A percentile compares a stretch with the other conserved stretches of the same genome.
These are phyloP conservation scores for Boulengeromyrus knoepffleri DNA, from an alignment of 2,113 vertebrate genomes.

Conservation along the genomic window DNA sequence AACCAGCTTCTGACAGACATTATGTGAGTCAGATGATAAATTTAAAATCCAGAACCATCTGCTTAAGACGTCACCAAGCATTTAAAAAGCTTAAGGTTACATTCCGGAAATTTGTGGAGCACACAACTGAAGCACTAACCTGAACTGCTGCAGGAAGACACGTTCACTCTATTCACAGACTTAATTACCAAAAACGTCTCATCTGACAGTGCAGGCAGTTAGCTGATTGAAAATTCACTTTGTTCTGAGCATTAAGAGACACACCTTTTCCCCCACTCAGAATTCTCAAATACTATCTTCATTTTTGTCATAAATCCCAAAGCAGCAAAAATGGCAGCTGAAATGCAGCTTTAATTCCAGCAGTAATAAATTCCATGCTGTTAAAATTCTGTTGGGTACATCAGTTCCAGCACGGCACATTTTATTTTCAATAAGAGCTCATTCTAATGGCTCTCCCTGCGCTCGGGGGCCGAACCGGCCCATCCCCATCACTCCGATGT, in stretches of 20 bases:
- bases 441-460: neutral
- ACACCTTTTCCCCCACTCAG: conserved; percentile 16
- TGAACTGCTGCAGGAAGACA: conserved; percentile 8
- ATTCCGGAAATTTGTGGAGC: neutral
- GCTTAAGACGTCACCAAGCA: neutral
- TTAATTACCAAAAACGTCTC: conserved; percentile 34
- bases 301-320: conserved; percentile 4
- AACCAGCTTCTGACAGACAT: neutral
- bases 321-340: neutral
- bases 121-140: neutral
- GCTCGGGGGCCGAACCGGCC: neutral
- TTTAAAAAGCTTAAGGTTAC: neutral
- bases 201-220: conserved; percentile 24
- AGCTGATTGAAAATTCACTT: conserved; percentile 21
- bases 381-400: neutral
- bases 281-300: neutral
- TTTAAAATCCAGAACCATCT: neutral
- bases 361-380: neutral
- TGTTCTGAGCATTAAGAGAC: conserved; percentile 25
- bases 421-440: neutral
- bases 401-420: neutral
- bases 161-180: conserved; percentile 6
- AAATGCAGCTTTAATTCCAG: neutral
- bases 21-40: neutral
- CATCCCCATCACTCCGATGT: neutral